Conservation (phyloP, 2,888 invertebrate species). For the Cantharis rustica region DNA sequence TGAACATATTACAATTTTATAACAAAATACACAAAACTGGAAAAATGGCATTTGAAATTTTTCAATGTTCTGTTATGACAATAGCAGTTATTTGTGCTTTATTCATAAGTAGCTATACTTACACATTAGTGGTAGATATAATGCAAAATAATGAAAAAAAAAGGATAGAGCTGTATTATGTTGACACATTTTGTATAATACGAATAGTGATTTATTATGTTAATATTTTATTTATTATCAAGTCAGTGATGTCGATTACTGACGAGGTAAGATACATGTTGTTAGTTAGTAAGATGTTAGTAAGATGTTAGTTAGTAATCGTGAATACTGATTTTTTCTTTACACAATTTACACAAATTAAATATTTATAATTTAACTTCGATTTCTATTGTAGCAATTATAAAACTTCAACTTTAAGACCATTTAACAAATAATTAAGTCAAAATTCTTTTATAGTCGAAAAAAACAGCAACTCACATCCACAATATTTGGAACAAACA, state of each 20-base stretch:
- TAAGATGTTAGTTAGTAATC: too few species aligned
- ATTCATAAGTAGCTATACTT: neutral
- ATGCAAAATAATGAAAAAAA: neutral
- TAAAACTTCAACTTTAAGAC: too few species aligned
- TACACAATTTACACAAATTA: too few species aligned
- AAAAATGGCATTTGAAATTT: neutral
- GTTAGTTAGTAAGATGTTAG: too few species aligned
- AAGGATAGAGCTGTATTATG: neutral
- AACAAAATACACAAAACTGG: neutral
- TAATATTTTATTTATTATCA: neutral
- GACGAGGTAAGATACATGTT: neutral
- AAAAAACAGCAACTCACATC: conserved; percentile 33
- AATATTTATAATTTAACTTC: too few species aligned
- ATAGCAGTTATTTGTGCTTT: neutral
- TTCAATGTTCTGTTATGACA: neutral
- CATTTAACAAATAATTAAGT: too few species aligned
- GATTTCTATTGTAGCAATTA: too few species aligned
- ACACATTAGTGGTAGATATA: neutral
- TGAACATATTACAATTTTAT: neutral
- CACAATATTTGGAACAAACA: conserved; percentile 38
- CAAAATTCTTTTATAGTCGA: conserved; percentile 12
- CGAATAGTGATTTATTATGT: neutral
- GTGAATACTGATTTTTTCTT: too few species aligned
- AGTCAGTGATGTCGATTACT: neutral
- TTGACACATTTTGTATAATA: neutral